Base-by-base conservation (phyloP, 2,888 invertebrate genomes). In the Hedya salicella region DNA sequence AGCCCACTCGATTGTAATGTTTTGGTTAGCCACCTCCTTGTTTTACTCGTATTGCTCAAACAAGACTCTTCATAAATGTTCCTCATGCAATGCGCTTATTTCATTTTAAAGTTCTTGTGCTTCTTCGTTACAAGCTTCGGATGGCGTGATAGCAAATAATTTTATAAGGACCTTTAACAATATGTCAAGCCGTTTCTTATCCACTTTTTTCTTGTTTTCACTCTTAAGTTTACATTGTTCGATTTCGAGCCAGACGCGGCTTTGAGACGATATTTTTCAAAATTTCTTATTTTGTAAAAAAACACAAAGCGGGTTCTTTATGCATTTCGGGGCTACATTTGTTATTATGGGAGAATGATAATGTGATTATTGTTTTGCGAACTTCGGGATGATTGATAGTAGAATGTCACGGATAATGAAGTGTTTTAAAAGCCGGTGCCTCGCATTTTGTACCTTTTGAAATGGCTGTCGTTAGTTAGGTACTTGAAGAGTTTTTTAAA, bases 331-430 rank as follows among this genome's bases (percentile, higher is more conserved):
- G 78, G 74, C 83, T 85, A 84, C 89, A 86, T 91, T 90, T 88
- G 88, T 89, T 91, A 89, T 89, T 90, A 89, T 89, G 87, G 85
- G 85, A 88, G 86, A 89, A 91, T 90, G 87, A 91, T 92, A 90
- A 91, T 90, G 85, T 91, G 89, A 91, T 91, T 91, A 92, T 91
- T 92, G 91, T 92, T 91, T 92, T 91, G 91, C 89, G 86, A 87
- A 86, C 77, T 82, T 82, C 77, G 70, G 74, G 74, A 88, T 91
- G 91, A 92, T 90, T 86, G 88, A 91, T 91, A 76, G 84, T 82
- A 82, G 81, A 85, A 87, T 89, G 89, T 90, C 89, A 89, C 83
- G 83, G 84, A 78, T 88, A 89, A 91, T 89, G 83, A 90, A 89
- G 86, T 87, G 85, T 85, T 87, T 86, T 59, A 65, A 59, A 53